These are phyloP conservation scores for Volucella bombylans DNA, from an alignment of 2,888 invertebrate genomes.

Conservation along the genomic window DNA sequence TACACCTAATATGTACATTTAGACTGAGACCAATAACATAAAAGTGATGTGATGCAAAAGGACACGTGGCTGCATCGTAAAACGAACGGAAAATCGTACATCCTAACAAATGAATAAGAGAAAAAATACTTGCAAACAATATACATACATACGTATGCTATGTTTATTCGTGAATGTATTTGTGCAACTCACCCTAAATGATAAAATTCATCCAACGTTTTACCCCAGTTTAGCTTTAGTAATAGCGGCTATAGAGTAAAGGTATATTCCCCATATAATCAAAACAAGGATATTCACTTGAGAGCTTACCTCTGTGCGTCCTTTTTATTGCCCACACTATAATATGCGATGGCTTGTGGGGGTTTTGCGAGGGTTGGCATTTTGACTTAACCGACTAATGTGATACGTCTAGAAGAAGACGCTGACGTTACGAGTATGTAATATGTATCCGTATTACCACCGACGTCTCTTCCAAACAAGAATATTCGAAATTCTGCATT, in stretches of 20 bases:
- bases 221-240: slow-evolving; percentile 34
- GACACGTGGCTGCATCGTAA: slow-evolving; percentile 71
- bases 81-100: slow-evolving; percentile 48
- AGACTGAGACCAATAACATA: slow-evolving; percentile 48
- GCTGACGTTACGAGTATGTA: slow-evolving; percentile 7
- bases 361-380: slow-evolving; percentile 27
- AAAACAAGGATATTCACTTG: slow-evolving; percentile 66
- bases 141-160: too few species aligned
- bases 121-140: too few species aligned
- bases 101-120: not conserved
- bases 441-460: slow-evolving; percentile 1
- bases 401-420: slow-evolving; percentile 41
- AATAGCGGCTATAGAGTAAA: slow-evolving; percentile 11
- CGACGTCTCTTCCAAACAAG: slow-evolving; percentile 47
- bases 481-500: slow-evolving; percentile 69
- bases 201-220: slow-evolving; percentile 31
- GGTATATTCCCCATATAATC: slow-evolving; percentile 55
- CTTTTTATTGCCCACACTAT: slow-evolving; percentile 45
- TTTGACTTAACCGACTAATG: slow-evolving; percentile 52
- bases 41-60: slow-evolving; percentile 65
- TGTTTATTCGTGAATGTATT: not conserved
- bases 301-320: slow-evolving; percentile 35
- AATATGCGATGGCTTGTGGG: slow-evolving; percentile 11
- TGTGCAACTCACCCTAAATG: slow-evolving; percentile 10
- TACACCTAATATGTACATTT: slow-evolving; percentile 16